A percentile compares a stretch with the other conserved stretches of the same genome.
Conservation (phyloP, 2,797 vertebrate genomes). For the Glossophaga mutica region DNA sequence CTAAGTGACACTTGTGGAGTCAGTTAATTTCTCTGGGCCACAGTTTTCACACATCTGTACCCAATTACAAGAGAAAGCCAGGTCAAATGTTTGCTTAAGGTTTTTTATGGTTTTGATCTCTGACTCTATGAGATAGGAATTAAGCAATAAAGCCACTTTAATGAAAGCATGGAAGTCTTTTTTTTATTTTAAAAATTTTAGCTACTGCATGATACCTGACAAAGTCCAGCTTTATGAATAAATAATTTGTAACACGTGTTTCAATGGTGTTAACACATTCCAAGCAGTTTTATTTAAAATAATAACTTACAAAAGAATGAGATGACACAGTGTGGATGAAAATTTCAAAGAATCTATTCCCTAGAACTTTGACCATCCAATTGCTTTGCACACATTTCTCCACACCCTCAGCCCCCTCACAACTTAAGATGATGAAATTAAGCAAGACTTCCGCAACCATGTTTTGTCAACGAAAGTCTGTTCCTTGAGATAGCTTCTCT, state of each 20-base stretch:
- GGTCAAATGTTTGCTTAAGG: not conserved
- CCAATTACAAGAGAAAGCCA: conserved; percentile 8
- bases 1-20: not conserved
- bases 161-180: not conserved
- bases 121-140: not conserved
- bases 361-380: not conserved
- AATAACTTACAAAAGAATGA: not conserved
- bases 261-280: not conserved
- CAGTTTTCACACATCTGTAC: not conserved
- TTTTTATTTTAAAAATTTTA: not conserved
- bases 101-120: not conserved
- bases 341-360: not conserved
- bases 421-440: not conserved
- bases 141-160: not conserved
- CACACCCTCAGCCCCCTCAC: not conserved
- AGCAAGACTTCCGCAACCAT: not conserved
- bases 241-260: not conserved
- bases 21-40: not conserved
- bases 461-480: not conserved
- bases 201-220: not conserved
- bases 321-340: not conserved
- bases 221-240: not conserved
- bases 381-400: not conserved
- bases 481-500: conserved; percentile 5
- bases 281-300: not conserved